Conservation (phyloP, 2,113 vertebrate species). For the Glareola pratincola region DNA sequence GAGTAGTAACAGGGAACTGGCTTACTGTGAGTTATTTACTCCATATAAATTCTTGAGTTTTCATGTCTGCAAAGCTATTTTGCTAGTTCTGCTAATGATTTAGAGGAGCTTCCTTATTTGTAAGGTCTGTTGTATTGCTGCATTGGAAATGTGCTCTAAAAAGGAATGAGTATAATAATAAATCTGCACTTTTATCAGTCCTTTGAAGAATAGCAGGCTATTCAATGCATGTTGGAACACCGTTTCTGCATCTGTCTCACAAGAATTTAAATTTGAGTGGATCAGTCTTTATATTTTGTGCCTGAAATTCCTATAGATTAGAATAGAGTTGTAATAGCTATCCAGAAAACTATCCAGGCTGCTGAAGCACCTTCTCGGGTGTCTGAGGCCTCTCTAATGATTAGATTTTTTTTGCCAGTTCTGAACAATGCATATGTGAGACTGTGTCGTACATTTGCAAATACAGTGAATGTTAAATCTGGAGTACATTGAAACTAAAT, state of each 20-base stretch:
- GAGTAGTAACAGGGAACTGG: background rate
- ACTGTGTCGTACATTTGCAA: background rate
- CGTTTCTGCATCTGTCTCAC: background rate
- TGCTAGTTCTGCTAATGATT: background rate
- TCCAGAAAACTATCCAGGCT: background rate
- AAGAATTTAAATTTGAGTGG: background rate
- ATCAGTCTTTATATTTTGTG: background rate
- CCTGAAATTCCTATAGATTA: background rate
- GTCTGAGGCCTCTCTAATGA: background rate
- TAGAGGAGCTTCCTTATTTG: background rate
- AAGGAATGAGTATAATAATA: background rate
- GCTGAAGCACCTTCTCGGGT: background rate
- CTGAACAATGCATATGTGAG: background rate
- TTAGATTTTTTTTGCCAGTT: rapidly evolving
- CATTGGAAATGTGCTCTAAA: background rate
- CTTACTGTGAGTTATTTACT: background rate
- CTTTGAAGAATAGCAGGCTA: background rate
- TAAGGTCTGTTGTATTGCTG: background rate
- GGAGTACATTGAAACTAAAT: background rate
- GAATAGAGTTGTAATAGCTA: background rate
- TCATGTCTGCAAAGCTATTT: background rate
- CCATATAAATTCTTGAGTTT: background rate
- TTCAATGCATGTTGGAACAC: background rate
- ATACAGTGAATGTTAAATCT: background rate
- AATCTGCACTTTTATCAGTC: background rate